Conservation (phyloP, 2,888 invertebrate genomes). For the Sinohyriopsis cumingii region DNA sequence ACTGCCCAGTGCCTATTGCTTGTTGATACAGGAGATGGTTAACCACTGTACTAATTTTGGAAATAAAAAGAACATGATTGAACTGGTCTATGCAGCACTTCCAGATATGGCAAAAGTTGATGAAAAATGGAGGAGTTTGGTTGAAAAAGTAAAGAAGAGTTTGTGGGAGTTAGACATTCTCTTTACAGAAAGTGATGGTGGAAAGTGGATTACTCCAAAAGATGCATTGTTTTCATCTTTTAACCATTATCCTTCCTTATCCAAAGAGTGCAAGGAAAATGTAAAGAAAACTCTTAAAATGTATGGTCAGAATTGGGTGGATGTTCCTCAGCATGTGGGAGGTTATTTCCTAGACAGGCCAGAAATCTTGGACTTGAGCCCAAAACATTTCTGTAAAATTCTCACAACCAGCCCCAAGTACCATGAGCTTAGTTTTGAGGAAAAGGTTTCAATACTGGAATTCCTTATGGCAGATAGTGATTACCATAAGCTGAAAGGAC, state of each 20-base stretch:
- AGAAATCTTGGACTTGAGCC: conserved; percentile 7
- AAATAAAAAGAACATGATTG: conserved; percentile 1
- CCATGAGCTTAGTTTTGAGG: not conserved
- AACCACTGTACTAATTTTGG: conserved; percentile 1
- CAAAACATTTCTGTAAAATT: conserved; percentile 3
- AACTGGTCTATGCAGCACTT: conserved; percentile 19
- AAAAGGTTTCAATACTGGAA: conserved; percentile 11
- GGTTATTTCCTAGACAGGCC: conserved; percentile 6
- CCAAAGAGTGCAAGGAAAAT: not conserved
- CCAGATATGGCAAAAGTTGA: conserved; percentile 13
- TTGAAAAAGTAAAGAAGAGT: conserved; percentile 13
- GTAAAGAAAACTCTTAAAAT: conserved; percentile 7
- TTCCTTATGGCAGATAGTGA: conserved; percentile 10
- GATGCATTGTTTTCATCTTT: conserved; percentile 16
- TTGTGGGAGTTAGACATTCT: conserved; percentile 5
- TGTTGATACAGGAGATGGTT: conserved; percentile 21
- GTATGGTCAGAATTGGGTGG: conserved; percentile 9
- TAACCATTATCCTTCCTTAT: not conserved
- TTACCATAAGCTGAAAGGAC: conserved; percentile 26
- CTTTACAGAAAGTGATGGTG: conserved; percentile 3
- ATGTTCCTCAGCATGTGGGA: conserved; percentile 6
- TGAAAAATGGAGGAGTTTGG: conserved; percentile 35
- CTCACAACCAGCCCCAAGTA: conserved; percentile 2
- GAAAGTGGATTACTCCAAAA: conserved; percentile 11
- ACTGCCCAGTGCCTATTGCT: conserved; percentile 44